phyloP scores from a whole-genome alignment of 2,888 invertebrate species.

The Oscheius sp. region DNA sequence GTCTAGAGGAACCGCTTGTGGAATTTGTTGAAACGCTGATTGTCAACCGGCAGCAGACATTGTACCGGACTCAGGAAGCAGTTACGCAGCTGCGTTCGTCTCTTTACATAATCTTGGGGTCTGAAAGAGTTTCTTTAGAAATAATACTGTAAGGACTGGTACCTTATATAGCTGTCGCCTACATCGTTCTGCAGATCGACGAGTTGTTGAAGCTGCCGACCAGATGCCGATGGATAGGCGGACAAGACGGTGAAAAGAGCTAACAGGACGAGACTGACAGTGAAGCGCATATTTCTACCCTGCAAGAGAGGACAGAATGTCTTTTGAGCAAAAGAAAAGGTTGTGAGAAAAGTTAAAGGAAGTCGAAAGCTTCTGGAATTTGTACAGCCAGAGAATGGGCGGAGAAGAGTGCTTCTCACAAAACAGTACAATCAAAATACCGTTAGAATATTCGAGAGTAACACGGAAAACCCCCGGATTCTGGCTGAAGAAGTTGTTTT shows the following conservation, averaged over 20 bases:
- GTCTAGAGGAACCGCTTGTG: constrained; percentile 36
- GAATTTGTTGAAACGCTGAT: constrained; percentile 36
- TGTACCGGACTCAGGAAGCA: constrained; percentile 45
- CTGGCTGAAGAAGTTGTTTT: too few species aligned
- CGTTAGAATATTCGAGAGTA: too few species aligned
- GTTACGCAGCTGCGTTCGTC: constrained; percentile 42
- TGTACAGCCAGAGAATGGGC: too few species aligned
- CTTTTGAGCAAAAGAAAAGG: not conserved
- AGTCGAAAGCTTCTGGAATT: not conserved
- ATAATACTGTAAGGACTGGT: not conserved
- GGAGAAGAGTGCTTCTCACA: constrained; percentile 8
- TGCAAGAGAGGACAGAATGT: not conserved
- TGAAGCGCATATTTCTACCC: constrained; percentile 22
- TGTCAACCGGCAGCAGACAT: constrained; percentile 43
- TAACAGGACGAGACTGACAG: constrained; percentile 21
- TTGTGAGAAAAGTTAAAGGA: not conserved
- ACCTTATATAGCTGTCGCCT: constrained; percentile 15
- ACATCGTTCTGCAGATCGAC: constrained; percentile 20
- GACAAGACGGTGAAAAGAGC: constrained; percentile 9
- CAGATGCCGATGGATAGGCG: not conserved
- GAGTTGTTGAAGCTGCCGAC: constrained; percentile 2
- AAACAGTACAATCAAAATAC: constrained; percentile 16
- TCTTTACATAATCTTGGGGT: constrained; percentile 24
- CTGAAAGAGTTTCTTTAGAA: constrained; percentile 13
- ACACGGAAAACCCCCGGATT: too few species aligned